Evolutionary conservation across 2,797 vertebrate genomes (phyloP).

Genomic region (Rhabdophis nuchalis): DNA sequence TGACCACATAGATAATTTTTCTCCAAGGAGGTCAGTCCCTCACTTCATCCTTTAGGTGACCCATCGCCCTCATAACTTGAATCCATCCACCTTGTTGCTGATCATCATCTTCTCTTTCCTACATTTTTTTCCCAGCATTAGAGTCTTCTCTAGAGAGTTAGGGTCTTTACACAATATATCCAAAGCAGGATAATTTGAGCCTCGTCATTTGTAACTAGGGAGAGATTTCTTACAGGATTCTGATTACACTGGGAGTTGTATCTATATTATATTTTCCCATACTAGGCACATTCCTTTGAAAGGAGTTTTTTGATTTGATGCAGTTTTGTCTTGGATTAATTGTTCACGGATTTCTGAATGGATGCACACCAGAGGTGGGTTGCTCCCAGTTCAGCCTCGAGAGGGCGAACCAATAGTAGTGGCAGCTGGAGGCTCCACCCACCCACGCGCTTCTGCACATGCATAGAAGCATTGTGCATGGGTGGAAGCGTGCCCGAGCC

Average conservation of each 20-base stretch:
- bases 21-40: background rate
- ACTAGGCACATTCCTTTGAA: background rate
- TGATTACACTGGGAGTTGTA: too few species aligned
- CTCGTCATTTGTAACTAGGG: background rate
- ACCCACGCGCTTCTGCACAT: too few species aligned
- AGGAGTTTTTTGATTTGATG: background rate
- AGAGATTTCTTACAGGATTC: background rate
- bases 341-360: background rate
- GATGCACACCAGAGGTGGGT: background rate
- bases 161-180: background rate
- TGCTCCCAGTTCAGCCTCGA: too few species aligned
- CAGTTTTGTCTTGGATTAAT: background rate
- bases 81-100: background rate
- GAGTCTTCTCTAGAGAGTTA: background rate
- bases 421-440: too few species aligned
- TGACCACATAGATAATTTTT: background rate
- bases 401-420: too few species aligned
- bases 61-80: background rate
- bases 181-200: background rate
- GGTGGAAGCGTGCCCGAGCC: too few species aligned
- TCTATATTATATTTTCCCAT: background rate
- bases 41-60: background rate
- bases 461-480: too few species aligned
- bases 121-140: background rate
- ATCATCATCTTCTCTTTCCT: background rate